A percentile compares a stretch with the other conserved stretches of the same genome.
These are phyloP conservation scores for Dendropsophus ebraccatus DNA, from an alignment of 2,113 vertebrate species.

Conservation along the genomic window DNA sequence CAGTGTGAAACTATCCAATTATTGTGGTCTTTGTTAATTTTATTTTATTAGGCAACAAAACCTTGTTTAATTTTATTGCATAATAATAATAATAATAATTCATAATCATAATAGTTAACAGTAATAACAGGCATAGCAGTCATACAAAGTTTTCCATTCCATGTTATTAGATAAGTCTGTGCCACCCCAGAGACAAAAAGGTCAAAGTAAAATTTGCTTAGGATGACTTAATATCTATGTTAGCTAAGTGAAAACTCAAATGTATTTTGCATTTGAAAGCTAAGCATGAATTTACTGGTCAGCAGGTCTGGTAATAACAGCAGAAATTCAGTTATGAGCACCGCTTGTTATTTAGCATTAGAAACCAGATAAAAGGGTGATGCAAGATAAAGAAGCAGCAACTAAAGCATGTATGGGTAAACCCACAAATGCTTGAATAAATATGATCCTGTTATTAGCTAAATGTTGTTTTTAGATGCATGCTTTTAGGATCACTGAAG, in stretches of 20 bases:
- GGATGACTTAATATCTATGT: slow-evolving; percentile 19
- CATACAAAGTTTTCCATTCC: not conserved
- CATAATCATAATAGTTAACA: not conserved
- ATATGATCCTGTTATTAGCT: slow-evolving; percentile 60
- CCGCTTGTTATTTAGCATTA: slow-evolving; percentile 45
- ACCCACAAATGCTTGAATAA: slow-evolving; percentile 59
- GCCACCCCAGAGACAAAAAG: slow-evolving; percentile 15
- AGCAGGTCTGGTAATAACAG: slow-evolving; percentile 32
- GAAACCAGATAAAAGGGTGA: slow-evolving; percentile 31
- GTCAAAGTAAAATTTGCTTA: slow-evolving; percentile 15
- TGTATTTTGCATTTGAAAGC: slow-evolving; percentile 49
- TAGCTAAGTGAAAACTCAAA: slow-evolving; percentile 9
- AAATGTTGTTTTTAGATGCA: slow-evolving; percentile 59
- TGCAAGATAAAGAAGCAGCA: slow-evolving; percentile 40
- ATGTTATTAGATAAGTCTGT: not conserved
- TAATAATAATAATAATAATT: not conserved
- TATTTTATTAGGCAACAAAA: not conserved
- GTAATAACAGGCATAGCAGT: not conserved
- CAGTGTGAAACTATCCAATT: not conserved
- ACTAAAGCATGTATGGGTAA: slow-evolving; percentile 49
- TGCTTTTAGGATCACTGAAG: slow-evolving; percentile 59
- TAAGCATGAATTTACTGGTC: slow-evolving; percentile 38
- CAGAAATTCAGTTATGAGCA: slow-evolving; percentile 43
- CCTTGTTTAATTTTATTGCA: not conserved
- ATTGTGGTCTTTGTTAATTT: not conserved